Percentiles rank a stretch among this genome's conserved stretches.
Evolutionary conservation across 2,888 invertebrate genomes (phyloP).

Genomic region (Dascillus cervinus): DNA sequence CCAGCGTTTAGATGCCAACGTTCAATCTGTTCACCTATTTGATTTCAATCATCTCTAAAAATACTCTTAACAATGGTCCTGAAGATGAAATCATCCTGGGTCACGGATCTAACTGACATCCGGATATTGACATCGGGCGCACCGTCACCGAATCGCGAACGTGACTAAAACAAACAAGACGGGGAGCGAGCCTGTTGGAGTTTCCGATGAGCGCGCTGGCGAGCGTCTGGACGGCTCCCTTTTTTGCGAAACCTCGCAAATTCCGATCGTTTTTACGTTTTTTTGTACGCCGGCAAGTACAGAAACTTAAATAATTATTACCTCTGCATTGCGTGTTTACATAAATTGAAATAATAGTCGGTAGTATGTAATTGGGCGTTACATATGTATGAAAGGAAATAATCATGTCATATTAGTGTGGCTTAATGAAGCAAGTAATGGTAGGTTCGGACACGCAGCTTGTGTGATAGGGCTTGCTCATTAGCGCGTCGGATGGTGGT

Average conservation of each 20-base stretch:
- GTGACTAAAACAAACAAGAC: too few relatives aligned
- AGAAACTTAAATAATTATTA: too few relatives aligned
- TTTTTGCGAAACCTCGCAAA: constrained; percentile 6
- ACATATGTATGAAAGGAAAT: constrained; percentile 39
- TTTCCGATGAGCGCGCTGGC: constrained; percentile 15
- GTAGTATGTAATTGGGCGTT: constrained; percentile 37
- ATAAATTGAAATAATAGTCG: constrained; percentile 34
- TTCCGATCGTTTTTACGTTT: too few relatives aligned
- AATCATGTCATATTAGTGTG: constrained; percentile 42
- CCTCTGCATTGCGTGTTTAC: constrained; percentile 34
- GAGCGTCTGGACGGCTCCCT: constrained; percentile 8
- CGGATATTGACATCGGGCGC: constrained; percentile 12
- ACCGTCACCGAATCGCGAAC: too few relatives aligned
- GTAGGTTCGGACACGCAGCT: constrained; percentile 30
- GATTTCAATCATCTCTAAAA: constrained; percentile 17
- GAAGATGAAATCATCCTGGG: constrained; percentile 20
- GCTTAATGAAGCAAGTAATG: constrained; percentile 41
- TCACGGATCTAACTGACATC: constrained; percentile 14
- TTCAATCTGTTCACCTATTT: constrained; percentile 19
- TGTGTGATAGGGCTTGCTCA: constrained; percentile 28
- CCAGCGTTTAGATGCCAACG: too few relatives aligned
- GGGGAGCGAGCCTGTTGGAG: too few relatives aligned
- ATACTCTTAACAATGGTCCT: constrained; percentile 17
- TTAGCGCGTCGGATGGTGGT: constrained; percentile 24
- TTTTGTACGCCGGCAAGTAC: too few relatives aligned